Evolutionary conservation across 2,113 vertebrate genomes (phyloP), one percentile per base, ranked within the genome.

Genomic region (Thalassoma bifasciatum): DNA sequence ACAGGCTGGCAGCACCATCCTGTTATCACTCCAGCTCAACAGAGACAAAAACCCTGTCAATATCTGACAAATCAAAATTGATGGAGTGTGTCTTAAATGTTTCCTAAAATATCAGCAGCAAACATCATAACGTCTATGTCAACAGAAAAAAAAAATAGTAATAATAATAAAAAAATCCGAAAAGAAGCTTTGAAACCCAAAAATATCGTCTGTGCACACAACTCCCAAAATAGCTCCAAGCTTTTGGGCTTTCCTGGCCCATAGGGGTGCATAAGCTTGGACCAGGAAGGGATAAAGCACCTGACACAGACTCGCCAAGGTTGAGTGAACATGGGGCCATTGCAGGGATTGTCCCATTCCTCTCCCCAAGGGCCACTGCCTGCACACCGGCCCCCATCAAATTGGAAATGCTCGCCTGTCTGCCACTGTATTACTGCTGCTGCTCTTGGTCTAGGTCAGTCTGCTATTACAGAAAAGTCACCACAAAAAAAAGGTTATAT

Each of bases 111-210:
- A 82, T 84, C 76, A 63, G 11, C 62, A 51, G 46, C 40, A 26
- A 72, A 81, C 72, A 84, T 85, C 50, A 79, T 83, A 81, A 72
- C 42, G 64, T 77, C 49, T 75, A 54, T 72, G 65, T 84, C 58
- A 66, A 65, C 81, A 52, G 16, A 60, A 59, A 56, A 26, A 17
- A 14, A 8, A n/a, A n/a, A n/a, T n/a, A n/a, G n/a, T n/a, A n/a
- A n/a, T n/a, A n/a, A n/a, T n/a, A n/a, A 13, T 8, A 9, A 46
- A 38, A 61, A 53, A 30, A 59, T 37, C 38, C 21, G 38, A 40
- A n/a, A 50, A 3, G 66, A 23, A 57, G 44, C 21, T 66, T 61
- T 59, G 42, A 54, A 66, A n/a, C 19, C 14, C 23, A 78, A 79
- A 84, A 52, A 62, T 46, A 67, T 61, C 1, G 36, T 23, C 53